Base-by-base conservation (phyloP, 1,140 invertebrate genomes). In the Tigriopus japonicus region DNA sequence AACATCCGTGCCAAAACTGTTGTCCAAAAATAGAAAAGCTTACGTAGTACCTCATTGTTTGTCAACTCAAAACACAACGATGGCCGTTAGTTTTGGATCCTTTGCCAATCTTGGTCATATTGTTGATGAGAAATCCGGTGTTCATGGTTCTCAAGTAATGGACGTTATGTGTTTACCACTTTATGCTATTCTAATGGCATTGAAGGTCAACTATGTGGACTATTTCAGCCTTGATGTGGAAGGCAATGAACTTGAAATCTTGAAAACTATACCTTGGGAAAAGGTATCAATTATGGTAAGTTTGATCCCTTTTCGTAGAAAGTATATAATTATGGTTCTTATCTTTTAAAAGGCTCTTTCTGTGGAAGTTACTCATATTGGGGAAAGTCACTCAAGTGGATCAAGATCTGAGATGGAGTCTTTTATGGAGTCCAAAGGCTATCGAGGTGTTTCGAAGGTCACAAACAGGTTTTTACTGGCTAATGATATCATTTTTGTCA, bases 141-240 rank as follows among this genome's bases (percentile, higher is more conserved):
- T 35, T 9, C 28, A 35, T 21, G 64, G 17, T 62, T 64, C 2
- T 35, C 28, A 35, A 35, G 28, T 35, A 35, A 35, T 35, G 28
- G 28, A 76, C 28, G 28, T 35, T 9, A 35, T 35, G 28, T 89
- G 86, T 71, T 86, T 88, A 70, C 86, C 87, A 63, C 75, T 90
- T 56, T 84, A 81, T 68, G 85, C 85, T 15, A 74, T 88, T 59
- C 72, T 89, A 66, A 72, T 85, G 61, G 85, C 85, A 35, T 80
- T 83, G 63, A 83, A 84, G 67, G 75, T 79, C 43, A 79, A 79
- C 13, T 72, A 71, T 35, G 73, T 86, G 43, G 80, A 86, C 73
- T 82, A 83, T 68, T 73, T 87, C 59, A 80, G 79, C 67, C 73
- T 89, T 59, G 83, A 82, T 63, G 73, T 79, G 40, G 79, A 80